phyloP scores from a whole-genome alignment of 2,797 vertebrate genomes.

The Halcyon leucocephala region DNA sequence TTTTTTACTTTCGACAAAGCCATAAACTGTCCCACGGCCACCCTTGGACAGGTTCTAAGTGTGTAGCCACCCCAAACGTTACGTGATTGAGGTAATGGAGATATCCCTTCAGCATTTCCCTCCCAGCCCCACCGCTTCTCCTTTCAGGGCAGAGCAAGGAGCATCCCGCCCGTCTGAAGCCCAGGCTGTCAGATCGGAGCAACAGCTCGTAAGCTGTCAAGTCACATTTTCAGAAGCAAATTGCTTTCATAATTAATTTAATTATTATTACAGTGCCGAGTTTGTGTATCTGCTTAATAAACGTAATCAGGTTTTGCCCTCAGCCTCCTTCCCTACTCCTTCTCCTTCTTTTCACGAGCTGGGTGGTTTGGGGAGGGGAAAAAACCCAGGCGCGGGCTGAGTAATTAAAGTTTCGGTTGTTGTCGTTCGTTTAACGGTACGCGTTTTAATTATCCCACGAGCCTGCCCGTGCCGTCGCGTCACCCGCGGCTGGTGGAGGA shows the following conservation, averaged over 20 bases:
- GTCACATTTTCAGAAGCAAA: slow-evolving; percentile 70
- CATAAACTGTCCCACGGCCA: background rate
- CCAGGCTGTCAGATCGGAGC: background rate
- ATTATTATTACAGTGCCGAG: slow-evolving; percentile 67
- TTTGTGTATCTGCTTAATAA: slow-evolving; percentile 74
- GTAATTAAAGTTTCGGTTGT: slow-evolving; percentile 58
- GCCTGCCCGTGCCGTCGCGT: background rate
- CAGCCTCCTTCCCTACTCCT: background rate
- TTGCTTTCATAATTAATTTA: slow-evolving; percentile 79
- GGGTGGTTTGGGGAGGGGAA: background rate
- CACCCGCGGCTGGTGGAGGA: background rate
- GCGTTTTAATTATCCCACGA: slow-evolving; percentile 53
- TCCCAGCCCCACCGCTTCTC: rapidly evolving
- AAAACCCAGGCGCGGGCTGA: background rate
- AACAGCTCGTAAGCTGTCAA: slow-evolving; percentile 61
- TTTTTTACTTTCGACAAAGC: background rate
- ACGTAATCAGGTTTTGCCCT: slow-evolving; percentile 65
- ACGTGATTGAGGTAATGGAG: background rate
- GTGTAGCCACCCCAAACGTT: background rate
- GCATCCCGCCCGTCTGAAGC: background rate
- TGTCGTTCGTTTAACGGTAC: slow-evolving; percentile 41
- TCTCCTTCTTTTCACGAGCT: background rate
- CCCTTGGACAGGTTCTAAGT: background rate
- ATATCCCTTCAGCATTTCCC: background rate
- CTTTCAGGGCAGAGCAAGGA: background rate